Evolutionary conservation across 2,888 invertebrate genomes (phyloP).

Genomic region (Ichneumoninae sp.): DNA sequence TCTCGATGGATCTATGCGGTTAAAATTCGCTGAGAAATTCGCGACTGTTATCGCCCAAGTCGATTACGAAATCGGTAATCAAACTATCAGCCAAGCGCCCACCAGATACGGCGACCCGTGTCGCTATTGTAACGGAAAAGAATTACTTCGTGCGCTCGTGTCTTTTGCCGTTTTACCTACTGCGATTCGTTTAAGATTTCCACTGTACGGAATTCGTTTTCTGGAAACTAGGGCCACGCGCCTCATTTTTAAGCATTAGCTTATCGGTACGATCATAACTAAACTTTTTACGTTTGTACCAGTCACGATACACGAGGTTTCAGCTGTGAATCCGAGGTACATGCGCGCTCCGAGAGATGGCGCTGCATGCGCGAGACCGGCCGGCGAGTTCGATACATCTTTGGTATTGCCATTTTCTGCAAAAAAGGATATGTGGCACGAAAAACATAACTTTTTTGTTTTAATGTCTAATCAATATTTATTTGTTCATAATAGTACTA

Average conservation of each 20-base stretch:
- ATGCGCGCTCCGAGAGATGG: not conserved
- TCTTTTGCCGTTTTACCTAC: not conserved
- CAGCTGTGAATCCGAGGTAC: not conserved
- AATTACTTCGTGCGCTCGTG: not conserved
- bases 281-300: not conserved
- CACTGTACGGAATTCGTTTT: not conserved
- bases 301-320: not conserved
- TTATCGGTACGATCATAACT: not conserved
- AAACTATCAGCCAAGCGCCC: not conserved
- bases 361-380: not conserved
- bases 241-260: not conserved
- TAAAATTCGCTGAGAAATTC: not conserved
- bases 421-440: not conserved
- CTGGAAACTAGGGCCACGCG: not conserved
- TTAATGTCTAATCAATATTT: slow-evolving; percentile 81
- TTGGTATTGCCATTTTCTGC: not conserved
- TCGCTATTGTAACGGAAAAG: not conserved
- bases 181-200: not conserved
- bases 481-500: slow-evolving; percentile 82
- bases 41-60: not conserved
- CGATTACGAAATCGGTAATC: not conserved
- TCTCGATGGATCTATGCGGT: not conserved
- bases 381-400: not conserved
- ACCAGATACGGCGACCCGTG: not conserved
- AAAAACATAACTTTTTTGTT: not conserved